These are phyloP conservation scores for Helicolenus hilgendorfi DNA, from an alignment of 2,797 vertebrate species.

Conservation along the genomic window DNA sequence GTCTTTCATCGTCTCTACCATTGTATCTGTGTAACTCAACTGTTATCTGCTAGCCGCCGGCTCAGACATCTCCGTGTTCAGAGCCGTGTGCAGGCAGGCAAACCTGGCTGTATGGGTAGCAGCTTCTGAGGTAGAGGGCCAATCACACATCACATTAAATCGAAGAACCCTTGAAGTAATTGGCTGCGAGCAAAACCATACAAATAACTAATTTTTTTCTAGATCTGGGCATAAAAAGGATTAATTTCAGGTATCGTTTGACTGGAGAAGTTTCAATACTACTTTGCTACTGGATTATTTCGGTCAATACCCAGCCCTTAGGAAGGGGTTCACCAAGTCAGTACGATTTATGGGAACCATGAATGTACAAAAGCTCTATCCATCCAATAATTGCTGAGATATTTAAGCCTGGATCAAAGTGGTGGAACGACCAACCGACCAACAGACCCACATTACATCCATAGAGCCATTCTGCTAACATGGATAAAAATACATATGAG, in stretches of 20 bases:
- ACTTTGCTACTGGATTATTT: not conserved
- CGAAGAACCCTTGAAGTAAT: not conserved
- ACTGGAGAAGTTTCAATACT: not conserved
- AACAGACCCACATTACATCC: not conserved
- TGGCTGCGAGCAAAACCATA: not conserved
- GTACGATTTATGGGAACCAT: not conserved
- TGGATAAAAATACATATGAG: not conserved
- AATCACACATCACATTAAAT: not conserved
- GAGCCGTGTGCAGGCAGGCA: not conserved
- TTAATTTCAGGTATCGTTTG: not conserved
- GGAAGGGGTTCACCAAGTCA: not conserved
- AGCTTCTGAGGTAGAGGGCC: too few relatives aligned
- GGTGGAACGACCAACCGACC: not conserved
- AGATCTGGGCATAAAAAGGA: too few relatives aligned
- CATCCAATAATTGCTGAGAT: not conserved
- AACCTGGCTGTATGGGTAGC: too few relatives aligned
- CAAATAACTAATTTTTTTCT: too few relatives aligned
- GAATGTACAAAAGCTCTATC: not conserved
- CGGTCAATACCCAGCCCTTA: not conserved
- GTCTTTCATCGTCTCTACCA: too few relatives aligned
- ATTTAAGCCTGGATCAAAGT: not conserved
- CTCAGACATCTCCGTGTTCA: not conserved
- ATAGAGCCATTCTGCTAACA: not conserved
- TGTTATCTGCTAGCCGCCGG: not conserved
- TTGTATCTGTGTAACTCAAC: not conserved